These are phyloP conservation scores for Copidosoma floridanum DNA, from an alignment of 1,140 invertebrate species.

Conservation along the genomic window DNA sequence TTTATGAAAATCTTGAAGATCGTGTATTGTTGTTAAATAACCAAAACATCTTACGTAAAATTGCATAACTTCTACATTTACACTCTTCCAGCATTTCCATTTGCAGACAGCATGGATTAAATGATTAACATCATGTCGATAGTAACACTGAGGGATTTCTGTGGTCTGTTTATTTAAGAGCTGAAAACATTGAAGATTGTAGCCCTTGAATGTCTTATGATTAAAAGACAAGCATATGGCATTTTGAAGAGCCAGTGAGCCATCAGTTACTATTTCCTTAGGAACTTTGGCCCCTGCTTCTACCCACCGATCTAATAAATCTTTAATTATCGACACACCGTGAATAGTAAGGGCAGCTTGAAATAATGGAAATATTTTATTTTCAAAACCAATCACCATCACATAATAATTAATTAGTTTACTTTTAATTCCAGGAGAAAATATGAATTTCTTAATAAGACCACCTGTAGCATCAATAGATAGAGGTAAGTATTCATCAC, in stretches of 20 bases:
- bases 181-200: background rate
- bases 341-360: background rate
- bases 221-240: background rate
- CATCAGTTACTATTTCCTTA: background rate
- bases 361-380: background rate
- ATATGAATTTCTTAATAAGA: too few species aligned
- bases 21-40: background rate
- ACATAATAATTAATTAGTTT: background rate
- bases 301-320: background rate
- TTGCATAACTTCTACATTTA: background rate
- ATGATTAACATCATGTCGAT: background rate
- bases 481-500: background rate
- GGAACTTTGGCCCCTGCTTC: constrained; percentile 1
- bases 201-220: background rate
- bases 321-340: background rate
- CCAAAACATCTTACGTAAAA: background rate
- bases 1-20: background rate
- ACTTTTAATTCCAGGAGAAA: background rate
- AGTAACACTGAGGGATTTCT: background rate
- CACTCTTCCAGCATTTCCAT: background rate
- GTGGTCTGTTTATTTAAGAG: background rate
- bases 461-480: background rate
- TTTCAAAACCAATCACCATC: background rate
- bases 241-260: background rate
- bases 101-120: background rate